Percentiles rank a stretch among this genome's conserved stretches.
Conservation (phyloP, 2,888 invertebrate genomes). For the Heteropelma amictum region DNA sequence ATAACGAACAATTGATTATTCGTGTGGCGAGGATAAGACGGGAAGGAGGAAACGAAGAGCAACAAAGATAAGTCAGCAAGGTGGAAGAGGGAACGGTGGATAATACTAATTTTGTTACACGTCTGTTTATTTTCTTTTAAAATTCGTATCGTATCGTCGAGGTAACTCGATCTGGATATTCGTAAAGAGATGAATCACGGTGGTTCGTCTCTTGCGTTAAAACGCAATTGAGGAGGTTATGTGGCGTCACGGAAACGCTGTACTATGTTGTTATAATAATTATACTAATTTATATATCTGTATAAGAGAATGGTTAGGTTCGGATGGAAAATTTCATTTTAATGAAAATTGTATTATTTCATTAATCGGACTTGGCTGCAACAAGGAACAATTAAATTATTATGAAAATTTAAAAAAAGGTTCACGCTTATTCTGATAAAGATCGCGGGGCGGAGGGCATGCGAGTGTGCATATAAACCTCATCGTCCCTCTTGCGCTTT, state of each 20-base stretch:
- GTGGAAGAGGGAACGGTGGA: constrained; percentile 31
- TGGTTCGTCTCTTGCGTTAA: not conserved
- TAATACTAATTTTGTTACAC: constrained; percentile 44
- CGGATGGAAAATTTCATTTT: no score
- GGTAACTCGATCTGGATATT: constrained; percentile 10
- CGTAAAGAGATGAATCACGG: not conserved
- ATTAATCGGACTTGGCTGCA: constrained; percentile 29
- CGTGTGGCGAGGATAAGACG: not conserved
- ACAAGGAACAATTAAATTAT: not conserved
- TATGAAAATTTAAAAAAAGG: not conserved
- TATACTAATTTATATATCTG: constrained; percentile 46
- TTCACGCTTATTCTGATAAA: no score
- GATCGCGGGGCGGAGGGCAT: not conserved
- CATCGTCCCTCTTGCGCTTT: constrained; percentile 26
- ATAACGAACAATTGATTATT: no score
- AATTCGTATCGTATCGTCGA: constrained; percentile 36
- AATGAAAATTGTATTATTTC: no score
- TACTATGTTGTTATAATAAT: constrained; percentile 45
- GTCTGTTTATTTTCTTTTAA: constrained; percentile 42
- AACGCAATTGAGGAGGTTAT: constrained; percentile 14
- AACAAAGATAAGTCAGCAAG: not conserved
- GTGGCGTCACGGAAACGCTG: constrained; percentile 19
- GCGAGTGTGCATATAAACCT: constrained; percentile 12
- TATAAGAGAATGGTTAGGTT: not conserved
- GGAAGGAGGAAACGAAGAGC: not conserved